Evolutionary conservation across 2,888 invertebrate genomes (phyloP).

Genomic region (Melanotus villosus): DNA sequence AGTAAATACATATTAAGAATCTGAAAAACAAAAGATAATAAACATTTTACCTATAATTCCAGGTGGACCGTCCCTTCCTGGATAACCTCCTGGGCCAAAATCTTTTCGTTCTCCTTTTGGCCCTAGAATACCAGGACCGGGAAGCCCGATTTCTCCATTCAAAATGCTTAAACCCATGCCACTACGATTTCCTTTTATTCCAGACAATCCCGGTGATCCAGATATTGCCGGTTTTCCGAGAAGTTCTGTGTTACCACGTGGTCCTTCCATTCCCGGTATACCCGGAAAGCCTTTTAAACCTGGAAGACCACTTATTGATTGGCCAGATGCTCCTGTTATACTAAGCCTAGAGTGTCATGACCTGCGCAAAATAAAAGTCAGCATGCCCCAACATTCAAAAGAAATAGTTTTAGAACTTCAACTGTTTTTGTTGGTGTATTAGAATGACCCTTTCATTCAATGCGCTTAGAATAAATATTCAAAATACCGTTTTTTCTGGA

Average conservation of each 20-base stretch:
- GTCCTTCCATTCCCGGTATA: slow-evolving; percentile 76
- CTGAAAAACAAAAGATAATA: too few relatives aligned
- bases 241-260: slow-evolving; percentile 70
- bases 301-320: slow-evolving; percentile 68
- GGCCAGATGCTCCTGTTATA: slow-evolving; percentile 60
- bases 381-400: too few relatives aligned
- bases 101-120: slow-evolving; percentile 65
- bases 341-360: too few relatives aligned
- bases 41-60: slow-evolving; percentile 64
- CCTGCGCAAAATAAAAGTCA: too few relatives aligned
- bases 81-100: slow-evolving; percentile 65
- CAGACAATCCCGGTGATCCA: slow-evolving; percentile 63
- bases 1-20: too few relatives aligned
- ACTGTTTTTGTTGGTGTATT: too few relatives aligned
- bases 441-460: too few relatives aligned
- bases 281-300: slow-evolving; percentile 81
- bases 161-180: slow-evolving; percentile 71
- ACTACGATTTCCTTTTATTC: slow-evolving; percentile 72
- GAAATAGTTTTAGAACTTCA: too few relatives aligned
- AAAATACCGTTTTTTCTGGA: too few relatives aligned
- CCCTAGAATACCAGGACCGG: slow-evolving; percentile 65
- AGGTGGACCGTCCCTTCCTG: slow-evolving; percentile 60
- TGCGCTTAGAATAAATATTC: too few relatives aligned
- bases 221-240: slow-evolving; percentile 59
- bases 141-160: slow-evolving; percentile 67